Conservation (phyloP, 2,888 invertebrate species). For the Halocaridina rubra region DNA sequence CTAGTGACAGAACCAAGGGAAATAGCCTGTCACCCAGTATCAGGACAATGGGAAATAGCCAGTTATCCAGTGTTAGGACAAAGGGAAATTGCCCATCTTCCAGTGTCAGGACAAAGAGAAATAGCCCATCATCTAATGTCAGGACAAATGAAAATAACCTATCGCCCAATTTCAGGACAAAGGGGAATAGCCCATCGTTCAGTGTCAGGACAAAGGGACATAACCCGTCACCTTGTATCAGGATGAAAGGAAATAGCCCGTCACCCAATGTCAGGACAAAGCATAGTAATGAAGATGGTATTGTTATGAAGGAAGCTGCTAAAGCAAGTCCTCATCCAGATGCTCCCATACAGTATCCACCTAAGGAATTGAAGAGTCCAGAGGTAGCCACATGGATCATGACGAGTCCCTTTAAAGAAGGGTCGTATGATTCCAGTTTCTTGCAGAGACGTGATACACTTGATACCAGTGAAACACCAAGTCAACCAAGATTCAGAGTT, state of each 20-base stretch:
- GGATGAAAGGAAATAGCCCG: neutral
- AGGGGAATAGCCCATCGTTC: no score
- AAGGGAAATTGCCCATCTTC: neutral
- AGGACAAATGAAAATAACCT: no score
- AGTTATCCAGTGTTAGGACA: no score
- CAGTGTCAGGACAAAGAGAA: neutral
- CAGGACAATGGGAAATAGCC: neutral
- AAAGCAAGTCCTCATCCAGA: neutral
- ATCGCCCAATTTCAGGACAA: no score
- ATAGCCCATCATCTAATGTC: neutral
- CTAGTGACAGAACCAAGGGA: neutral
- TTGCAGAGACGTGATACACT: slow-evolving; percentile 7
- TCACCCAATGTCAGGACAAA: neutral
- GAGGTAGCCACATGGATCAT: slow-evolving; percentile 45
- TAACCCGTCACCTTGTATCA: neutral
- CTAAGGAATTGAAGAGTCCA: slow-evolving; percentile 6
- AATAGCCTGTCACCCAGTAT: neutral
- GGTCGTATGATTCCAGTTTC: slow-evolving; percentile 54
- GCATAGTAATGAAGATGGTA: neutral
- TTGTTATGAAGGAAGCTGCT: neutral
- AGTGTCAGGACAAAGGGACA: neutral
- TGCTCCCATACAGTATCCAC: neutral
- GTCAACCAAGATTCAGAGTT: neutral
- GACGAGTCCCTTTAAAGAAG: slow-evolving; percentile 61
- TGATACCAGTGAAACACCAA: neutral